Evolutionary conservation across 1,140 invertebrate genomes (phyloP).

Genomic region (Drosophila bocqueti): DNA sequence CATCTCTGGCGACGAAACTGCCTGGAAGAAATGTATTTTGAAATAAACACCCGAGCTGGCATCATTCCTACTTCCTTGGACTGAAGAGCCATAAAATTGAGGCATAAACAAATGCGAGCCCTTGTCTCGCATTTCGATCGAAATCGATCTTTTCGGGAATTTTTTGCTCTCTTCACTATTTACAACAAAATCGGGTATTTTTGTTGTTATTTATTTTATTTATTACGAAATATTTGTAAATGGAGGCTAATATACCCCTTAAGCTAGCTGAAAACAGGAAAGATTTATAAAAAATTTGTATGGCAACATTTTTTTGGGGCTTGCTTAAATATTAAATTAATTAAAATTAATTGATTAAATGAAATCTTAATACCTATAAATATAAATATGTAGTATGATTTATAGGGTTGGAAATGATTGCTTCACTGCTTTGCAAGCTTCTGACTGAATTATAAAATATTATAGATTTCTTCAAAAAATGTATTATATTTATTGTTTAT

Average conservation of each 20-base stretch:
- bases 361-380: no score
- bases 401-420: no score
- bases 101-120: not conserved
- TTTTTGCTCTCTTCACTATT: not conserved
- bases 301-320: no score
- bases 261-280: no score
- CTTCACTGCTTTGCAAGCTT: no score
- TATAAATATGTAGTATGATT: no score
- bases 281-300: no score
- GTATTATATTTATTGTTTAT: no score
- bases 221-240: not conserved
- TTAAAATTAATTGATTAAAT: no score
- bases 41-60: not conserved
- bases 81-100: not conserved
- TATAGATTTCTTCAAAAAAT: not conserved
- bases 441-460: no score
- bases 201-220: not conserved
- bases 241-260: no score
- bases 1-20: not conserved
- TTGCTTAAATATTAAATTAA: no score
- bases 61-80: constrained; percentile 1
- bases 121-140: not conserved
- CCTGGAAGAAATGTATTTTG: not conserved
- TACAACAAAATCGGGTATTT: not conserved
- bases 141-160: not conserved